Evolutionary conservation across 2,113 vertebrate genomes (phyloP).

Genomic region (Pseudopipra pipra): DNA sequence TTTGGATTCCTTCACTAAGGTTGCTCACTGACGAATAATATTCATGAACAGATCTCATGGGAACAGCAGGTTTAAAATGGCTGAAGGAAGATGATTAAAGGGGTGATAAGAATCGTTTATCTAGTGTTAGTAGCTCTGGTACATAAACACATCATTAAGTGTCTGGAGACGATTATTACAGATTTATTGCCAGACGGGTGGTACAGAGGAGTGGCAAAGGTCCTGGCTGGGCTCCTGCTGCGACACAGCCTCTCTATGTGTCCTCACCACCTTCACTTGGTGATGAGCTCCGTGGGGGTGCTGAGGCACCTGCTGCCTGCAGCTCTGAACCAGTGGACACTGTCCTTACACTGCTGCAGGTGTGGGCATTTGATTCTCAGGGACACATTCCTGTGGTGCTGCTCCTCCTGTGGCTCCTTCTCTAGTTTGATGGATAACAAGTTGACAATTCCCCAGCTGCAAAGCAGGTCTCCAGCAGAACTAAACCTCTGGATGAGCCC

Average conservation of each 20-base stretch:
- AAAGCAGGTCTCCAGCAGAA: not conserved
- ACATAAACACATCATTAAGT: not conserved
- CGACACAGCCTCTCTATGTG: not conserved
- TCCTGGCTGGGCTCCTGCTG: not conserved
- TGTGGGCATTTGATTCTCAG: not conserved
- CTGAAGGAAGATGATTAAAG: not conserved
- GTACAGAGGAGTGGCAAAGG: not conserved
- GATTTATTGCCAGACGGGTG: not conserved
- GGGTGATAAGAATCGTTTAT: not conserved
- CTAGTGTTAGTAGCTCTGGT: not conserved
- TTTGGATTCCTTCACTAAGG: not conserved
- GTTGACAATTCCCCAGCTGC: not conserved
- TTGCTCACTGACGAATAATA: not conserved
- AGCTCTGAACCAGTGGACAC: not conserved
- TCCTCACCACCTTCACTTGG: not conserved
- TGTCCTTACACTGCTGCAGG: rapidly evolving
- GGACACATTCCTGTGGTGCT: not conserved
- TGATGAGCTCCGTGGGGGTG: not conserved
- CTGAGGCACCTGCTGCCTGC: not conserved
- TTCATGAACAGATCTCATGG: not conserved
- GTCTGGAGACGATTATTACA: not conserved
- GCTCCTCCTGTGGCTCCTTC: not conserved
- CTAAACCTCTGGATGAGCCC: not conserved
- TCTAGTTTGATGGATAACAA: not conserved
- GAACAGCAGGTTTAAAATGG: not conserved